Conservation (phyloP, 2,888 invertebrate genomes). For the Noctua fimbriata region DNA sequence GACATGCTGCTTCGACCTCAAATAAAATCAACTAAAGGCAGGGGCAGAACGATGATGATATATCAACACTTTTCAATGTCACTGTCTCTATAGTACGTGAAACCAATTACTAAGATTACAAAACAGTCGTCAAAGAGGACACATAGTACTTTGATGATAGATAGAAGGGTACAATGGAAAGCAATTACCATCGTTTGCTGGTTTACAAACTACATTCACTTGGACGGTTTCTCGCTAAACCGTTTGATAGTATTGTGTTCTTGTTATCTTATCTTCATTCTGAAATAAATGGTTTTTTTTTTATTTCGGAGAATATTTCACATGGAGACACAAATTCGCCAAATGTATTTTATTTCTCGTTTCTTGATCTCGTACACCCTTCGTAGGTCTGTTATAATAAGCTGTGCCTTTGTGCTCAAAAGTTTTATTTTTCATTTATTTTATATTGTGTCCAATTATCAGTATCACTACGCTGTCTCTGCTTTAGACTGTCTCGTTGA, state of each 20-base stretch:
- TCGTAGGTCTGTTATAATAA: not conserved
- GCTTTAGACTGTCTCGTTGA: too few relatives aligned
- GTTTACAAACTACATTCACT: constrained; percentile 23
- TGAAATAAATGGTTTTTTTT: not conserved
- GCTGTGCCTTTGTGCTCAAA: not conserved
- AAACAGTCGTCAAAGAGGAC: constrained; percentile 18
- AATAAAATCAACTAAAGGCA: too few relatives aligned
- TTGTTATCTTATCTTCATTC: not conserved
- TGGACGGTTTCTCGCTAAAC: not conserved
- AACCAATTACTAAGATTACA: constrained; percentile 34
- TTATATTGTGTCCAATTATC: too few relatives aligned
- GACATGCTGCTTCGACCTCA: too few relatives aligned
- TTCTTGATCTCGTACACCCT: not conserved
- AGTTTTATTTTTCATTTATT: too few relatives aligned
- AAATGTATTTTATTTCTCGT: not conserved
- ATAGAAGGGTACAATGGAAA: constrained; percentile 36
- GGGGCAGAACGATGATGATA: too few relatives aligned
- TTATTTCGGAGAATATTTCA: not conserved
- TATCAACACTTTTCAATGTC: not conserved
- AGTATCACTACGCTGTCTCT: too few relatives aligned
- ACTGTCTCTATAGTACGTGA: constrained; percentile 1
- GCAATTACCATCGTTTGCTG: constrained; percentile 40
- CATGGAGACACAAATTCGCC: not conserved
- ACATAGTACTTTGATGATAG: constrained; percentile 10
- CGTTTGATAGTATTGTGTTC: constrained; percentile 12